These are phyloP conservation scores for Plebejus argus DNA, from an alignment of 2,888 invertebrate genomes.

Conservation along the genomic window DNA sequence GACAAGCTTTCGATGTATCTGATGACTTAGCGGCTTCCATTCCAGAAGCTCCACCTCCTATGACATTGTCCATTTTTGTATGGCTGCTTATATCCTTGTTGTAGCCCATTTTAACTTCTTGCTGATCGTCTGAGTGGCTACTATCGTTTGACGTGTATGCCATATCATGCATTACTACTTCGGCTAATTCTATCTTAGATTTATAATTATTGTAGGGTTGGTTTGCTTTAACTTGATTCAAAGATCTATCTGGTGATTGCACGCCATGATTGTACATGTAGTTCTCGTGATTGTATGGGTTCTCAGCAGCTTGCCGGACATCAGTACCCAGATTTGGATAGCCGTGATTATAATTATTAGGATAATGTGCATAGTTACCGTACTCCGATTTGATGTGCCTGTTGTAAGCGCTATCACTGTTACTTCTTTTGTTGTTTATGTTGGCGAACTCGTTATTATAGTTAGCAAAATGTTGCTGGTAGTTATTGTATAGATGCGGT, in stretches of 20 bases:
- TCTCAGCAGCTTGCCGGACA: neutral
- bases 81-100: conserved; percentile 51
- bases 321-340: conserved; percentile 42
- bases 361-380: conserved; percentile 59
- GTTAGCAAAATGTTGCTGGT: conserved; percentile 58
- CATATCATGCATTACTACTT: conserved; percentile 58
- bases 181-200: conserved; percentile 56
- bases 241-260: neutral
- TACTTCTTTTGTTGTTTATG: conserved; percentile 54
- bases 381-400: conserved; percentile 64
- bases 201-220: conserved; percentile 53
- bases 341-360: conserved; percentile 51
- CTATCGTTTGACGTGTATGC: conserved; percentile 55
- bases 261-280: conserved; percentile 42
- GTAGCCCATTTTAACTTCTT: conserved; percentile 10
- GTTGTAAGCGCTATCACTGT: conserved; percentile 49
- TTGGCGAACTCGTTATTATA: conserved; percentile 58
- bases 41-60: conserved; percentile 62
- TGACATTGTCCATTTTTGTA: conserved; percentile 62
- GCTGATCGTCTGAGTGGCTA: conserved; percentile 25
- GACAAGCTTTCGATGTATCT: conserved; percentile 63
- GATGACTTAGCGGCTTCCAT: conserved; percentile 67
- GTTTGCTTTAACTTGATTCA: neutral
- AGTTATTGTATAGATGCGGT: conserved; percentile 53
- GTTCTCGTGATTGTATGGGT: conserved; percentile 46